These are phyloP conservation scores for Gopherus evgoodei DNA, from an alignment of 2,113 vertebrate genomes.

Conservation along the genomic window DNA sequence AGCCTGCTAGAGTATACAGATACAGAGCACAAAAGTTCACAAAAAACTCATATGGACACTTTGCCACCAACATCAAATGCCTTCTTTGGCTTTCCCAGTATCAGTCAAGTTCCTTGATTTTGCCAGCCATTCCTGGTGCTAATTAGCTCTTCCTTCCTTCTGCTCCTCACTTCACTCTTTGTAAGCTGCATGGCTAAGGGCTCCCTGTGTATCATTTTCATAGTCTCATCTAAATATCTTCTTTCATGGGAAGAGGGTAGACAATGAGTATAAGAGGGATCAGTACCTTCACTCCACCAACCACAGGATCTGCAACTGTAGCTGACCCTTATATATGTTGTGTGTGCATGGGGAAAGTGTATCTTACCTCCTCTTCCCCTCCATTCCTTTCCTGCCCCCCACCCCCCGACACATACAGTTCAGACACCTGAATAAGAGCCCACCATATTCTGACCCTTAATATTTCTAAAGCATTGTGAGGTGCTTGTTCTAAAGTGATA, in stretches of 20 bases:
- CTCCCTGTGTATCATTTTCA: neutral
- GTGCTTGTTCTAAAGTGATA: neutral
- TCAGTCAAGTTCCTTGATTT: neutral
- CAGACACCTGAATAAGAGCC: rapidly evolving
- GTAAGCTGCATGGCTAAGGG: neutral
- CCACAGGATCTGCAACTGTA: neutral
- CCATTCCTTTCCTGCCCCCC: no score
- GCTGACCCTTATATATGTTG: neutral
- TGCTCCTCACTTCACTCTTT: neutral
- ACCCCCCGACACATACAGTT: neutral
- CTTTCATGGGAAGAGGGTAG: neutral
- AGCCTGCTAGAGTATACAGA: rapidly evolving
- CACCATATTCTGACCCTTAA: neutral
- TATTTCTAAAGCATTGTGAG: neutral
- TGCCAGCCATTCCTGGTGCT: neutral
- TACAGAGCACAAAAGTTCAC: neutral
- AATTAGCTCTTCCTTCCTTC: neutral
- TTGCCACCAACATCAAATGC: neutral
- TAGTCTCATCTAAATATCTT: no score
- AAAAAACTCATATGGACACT: neutral
- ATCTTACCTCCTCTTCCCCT: neutral
- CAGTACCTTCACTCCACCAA: neutral
- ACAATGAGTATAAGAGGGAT: neutral
- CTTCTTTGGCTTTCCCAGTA: neutral
- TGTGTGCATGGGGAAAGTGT: neutral